Evolutionary conservation across 1,140 invertebrate genomes (phyloP).

Genomic region (Ooceraea biroi): DNA sequence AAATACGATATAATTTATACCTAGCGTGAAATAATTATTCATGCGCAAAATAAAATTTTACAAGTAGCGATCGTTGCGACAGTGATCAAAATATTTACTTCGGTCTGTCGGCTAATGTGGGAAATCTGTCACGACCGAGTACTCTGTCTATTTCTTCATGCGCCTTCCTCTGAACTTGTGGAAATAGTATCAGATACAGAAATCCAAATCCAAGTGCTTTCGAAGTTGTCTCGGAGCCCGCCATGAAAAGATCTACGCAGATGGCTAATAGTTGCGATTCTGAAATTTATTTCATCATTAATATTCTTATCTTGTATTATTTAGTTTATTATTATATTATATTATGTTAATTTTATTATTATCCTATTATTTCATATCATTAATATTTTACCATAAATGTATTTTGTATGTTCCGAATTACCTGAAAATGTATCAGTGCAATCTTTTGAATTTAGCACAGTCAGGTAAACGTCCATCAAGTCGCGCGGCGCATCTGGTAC

Average conservation of each 20-base stretch:
- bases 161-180: constrained; percentile 92
- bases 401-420: constrained; percentile 11
- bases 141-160: constrained; percentile 93
- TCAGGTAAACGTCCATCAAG: constrained; percentile 94
- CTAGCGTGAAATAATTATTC: constrained; percentile 1
- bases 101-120: constrained; percentile 90
- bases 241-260: constrained; percentile 93
- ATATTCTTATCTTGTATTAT: not conserved
- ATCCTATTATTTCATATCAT: not conserved
- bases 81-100: constrained; percentile 84
- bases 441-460: constrained; percentile 82
- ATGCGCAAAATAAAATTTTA: no score
- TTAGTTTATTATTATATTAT: not conserved
- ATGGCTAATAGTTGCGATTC: constrained; percentile 91
- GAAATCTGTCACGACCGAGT: constrained; percentile 89
- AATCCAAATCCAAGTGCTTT: constrained; percentile 93
- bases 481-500: constrained; percentile 89
- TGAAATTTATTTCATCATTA: constrained; percentile 67
- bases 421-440: constrained; percentile 77
- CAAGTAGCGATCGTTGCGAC: not conserved
- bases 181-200: constrained; percentile 91
- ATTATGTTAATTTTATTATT: constrained; percentile 25
- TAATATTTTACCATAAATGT: not conserved
- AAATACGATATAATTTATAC: not conserved
- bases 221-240: constrained; percentile 93